phyloP scores from a whole-genome alignment of 2,888 invertebrate species.

The Ophion slaviceki region DNA sequence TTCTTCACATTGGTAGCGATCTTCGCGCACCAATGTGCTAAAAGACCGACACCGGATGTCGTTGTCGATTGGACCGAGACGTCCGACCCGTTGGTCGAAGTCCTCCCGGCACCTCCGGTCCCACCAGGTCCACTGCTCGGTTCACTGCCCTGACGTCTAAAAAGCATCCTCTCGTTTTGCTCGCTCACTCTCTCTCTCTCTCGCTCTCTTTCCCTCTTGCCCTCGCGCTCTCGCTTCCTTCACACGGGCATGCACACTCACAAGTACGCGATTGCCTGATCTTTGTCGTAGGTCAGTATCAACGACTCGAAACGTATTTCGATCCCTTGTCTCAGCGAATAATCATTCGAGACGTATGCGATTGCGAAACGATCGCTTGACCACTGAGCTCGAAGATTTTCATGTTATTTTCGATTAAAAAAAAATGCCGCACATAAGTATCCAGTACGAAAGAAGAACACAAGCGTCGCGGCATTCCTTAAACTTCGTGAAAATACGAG shows the following conservation, averaged over 20 bases:
- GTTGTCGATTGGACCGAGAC: slow-evolving; percentile 72
- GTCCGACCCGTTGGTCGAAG: slow-evolving; percentile 71
- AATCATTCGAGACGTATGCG: neutral
- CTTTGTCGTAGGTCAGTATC: slow-evolving; percentile 55
- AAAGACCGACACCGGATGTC: slow-evolving; percentile 73
- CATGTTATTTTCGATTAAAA: neutral
- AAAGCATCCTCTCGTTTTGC: slow-evolving; percentile 73
- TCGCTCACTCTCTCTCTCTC: slow-evolving; percentile 31
- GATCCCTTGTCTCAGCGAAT: slow-evolving; percentile 32
- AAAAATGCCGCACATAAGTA: neutral
- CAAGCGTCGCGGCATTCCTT: too few species aligned
- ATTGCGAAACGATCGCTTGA: slow-evolving; percentile 9
- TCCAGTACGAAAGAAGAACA: neutral
- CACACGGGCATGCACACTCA: slow-evolving; percentile 31
- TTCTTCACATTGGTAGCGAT: slow-evolving; percentile 81
- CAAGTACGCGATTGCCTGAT: slow-evolving; percentile 45
- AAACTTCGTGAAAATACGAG: neutral
- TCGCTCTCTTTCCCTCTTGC: slow-evolving; percentile 6
- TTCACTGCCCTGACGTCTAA: slow-evolving; percentile 79
- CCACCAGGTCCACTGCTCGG: slow-evolving; percentile 71
- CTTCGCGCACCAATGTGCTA: slow-evolving; percentile 80
- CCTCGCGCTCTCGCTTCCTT: slow-evolving; percentile 37
- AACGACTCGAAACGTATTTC: slow-evolving; percentile 34
- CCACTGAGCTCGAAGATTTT: neutral
- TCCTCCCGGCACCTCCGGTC: slow-evolving; percentile 70